Evolutionary conservation across 2,113 vertebrate species (phyloP).

Genomic region (Paracanthobrama guichenoti): DNA sequence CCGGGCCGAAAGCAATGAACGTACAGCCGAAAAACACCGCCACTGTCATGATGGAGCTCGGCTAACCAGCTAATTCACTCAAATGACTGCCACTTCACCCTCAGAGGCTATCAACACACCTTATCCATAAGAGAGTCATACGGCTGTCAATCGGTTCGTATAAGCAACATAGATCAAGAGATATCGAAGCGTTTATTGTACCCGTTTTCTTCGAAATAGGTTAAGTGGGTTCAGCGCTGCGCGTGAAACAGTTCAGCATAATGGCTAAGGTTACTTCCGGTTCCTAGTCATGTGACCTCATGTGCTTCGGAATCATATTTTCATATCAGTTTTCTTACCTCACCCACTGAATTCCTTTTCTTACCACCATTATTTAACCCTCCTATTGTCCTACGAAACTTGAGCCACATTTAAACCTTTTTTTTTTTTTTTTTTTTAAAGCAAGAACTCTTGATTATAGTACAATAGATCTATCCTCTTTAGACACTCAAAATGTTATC

Average conservation of each 20-base stretch:
- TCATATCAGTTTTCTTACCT: slow-evolving; percentile 8
- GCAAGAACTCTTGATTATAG: neutral
- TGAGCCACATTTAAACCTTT: neutral
- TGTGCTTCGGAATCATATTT: neutral
- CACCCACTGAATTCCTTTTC: neutral
- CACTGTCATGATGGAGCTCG: slow-evolving; percentile 69
- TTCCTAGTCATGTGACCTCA: slow-evolving; percentile 29
- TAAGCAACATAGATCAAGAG: neutral
- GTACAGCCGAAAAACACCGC: slow-evolving; percentile 81
- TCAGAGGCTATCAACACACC: neutral
- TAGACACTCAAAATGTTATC: neutral
- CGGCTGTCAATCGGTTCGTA: neutral
- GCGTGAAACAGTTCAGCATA: neutral
- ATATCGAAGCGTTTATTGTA: neutral
- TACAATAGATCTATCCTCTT: neutral
- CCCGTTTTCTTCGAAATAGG: slow-evolving; percentile 10
- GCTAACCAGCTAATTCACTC: slow-evolving; percentile 23
- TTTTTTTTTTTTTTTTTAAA: neutral
- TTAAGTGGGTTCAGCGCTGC: neutral
- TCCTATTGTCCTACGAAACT: neutral
- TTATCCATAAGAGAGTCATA: neutral
- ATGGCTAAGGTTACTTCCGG: slow-evolving; percentile 15
- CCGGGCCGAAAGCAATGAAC: slow-evolving; percentile 81
- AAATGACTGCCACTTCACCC: neutral
- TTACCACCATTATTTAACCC: neutral